Base-by-base conservation (phyloP, 2,888 invertebrate genomes). In the Pristionchus arcanus region DNA sequence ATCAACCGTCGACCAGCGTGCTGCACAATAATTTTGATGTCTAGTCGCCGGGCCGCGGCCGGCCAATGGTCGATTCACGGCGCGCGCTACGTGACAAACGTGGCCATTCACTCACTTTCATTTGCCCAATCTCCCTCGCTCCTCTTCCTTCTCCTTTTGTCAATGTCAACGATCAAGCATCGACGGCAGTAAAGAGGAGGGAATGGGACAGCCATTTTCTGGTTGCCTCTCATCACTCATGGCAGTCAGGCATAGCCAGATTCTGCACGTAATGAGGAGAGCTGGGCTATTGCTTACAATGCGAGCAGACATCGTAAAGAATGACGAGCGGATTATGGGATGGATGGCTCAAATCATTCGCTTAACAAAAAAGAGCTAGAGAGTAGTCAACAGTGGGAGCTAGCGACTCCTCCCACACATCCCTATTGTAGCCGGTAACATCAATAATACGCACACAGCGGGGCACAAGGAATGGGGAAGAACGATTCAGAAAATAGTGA, bases 61-160 rank as follows among this genome's bases (percentile, higher is more conserved):
- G 42, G 42, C 42, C 42, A 49, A 66, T 66, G 68, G 31, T 37
- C 74, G 74, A 74, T 74, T 37, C 31, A 19, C 34, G 21, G 25
- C 59, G 63, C 63, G 63, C 25, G 37, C 19, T 74, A 74, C 74
- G 74, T 74, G 74, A 37, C 34, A 74, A 74, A 74, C 74, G 42
- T 13, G 74, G 16, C 68, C 68, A 71, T 71, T 71, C 68, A 71
- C 31, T 71, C 28, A 71, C 77, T 77, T 42, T 42, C 1, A 49
- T 49, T 34, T 9, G 19, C 21, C 21, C 37, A 2, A 1, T 37
- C 37, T 37, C 74, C 31, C 9, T 37, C 37, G 2, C 37, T 37
- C 21, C 19, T 5, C 1, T 13, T 9, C 15, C 53, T 53, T 25
- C 21, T 19, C 42, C 42, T 28, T 31, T 9, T 68, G 31, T 16